Conservation (phyloP, 2,797 vertebrate species). For the Dermochelys coriacea region DNA sequence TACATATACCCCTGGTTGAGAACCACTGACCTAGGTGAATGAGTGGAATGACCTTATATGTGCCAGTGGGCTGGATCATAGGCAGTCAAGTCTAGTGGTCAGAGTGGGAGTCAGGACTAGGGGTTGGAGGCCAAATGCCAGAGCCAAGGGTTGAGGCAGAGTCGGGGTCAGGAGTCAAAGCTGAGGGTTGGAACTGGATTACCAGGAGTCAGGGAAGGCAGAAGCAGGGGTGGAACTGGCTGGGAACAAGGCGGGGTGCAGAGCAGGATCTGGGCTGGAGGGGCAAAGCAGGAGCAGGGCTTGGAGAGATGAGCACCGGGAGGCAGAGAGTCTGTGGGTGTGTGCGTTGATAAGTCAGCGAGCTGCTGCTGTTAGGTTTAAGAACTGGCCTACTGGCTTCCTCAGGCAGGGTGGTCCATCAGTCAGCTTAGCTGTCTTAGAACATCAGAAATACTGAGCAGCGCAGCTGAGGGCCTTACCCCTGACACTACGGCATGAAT, state of each 20-base stretch:
- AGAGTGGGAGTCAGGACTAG: background rate
- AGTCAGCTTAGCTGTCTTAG: background rate
- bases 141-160: background rate
- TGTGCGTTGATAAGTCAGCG: background rate
- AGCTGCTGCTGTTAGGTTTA: background rate
- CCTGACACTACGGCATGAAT: background rate
- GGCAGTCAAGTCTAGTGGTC: background rate
- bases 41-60: background rate
- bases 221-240: background rate
- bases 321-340: background rate
- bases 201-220: background rate
- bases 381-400: background rate
- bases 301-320: background rate
- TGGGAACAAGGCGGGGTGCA: no score
- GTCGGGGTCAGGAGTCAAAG: background rate
- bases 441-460: background rate
- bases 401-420: background rate
- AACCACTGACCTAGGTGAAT: background rate
- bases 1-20: no score
- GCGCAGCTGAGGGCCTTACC: background rate
- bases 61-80: background rate
- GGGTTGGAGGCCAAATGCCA: background rate
- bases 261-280: background rate
- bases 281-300: background rate
- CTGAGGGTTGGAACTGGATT: background rate